phyloP scores from a whole-genome alignment of 2,888 invertebrate genomes.

The Stictocephala bisonia region DNA sequence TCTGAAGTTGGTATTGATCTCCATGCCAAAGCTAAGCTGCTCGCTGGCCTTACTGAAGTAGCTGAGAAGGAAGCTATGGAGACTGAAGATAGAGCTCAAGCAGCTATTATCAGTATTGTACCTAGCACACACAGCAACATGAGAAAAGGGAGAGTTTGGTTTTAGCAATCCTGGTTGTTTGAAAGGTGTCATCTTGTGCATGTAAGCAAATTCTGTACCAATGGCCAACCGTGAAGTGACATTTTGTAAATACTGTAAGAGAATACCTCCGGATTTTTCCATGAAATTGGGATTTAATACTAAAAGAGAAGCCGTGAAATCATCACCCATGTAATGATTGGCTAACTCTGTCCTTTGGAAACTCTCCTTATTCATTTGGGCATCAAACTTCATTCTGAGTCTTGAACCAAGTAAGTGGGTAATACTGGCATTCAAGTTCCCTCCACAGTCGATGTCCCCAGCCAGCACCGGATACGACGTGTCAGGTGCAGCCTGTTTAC shows the following conservation, averaged over 20 bases:
- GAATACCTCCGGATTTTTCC: conserved; percentile 85
- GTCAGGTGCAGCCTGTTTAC: no score
- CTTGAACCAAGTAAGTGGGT: conserved; percentile 89
- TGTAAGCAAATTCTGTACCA: conserved; percentile 94
- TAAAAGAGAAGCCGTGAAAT: conserved; percentile 88
- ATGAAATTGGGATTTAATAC: conserved; percentile 92
- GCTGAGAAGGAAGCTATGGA: conserved; percentile 86
- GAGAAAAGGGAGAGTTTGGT: neutral
- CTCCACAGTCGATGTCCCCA: conserved; percentile 95
- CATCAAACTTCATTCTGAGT: conserved; percentile 84
- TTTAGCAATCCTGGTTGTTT: neutral
- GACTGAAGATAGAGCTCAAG: conserved; percentile 71
- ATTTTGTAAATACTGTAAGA: conserved; percentile 90
- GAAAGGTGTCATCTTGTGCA: conserved; percentile 70
- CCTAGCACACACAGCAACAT: neutral
- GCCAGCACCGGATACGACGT: conserved; percentile 93
- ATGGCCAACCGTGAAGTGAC: conserved; percentile 84
- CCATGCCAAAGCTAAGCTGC: conserved; percentile 91
- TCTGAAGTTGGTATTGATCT: conserved; percentile 92
- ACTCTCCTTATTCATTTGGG: conserved; percentile 82
- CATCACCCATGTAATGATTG: conserved; percentile 86
- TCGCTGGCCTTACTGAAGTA: conserved; percentile 95
- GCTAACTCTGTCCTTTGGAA: conserved; percentile 88
- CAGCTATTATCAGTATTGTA: conserved; percentile 63
- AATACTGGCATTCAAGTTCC: conserved; percentile 95